A percentile compares a stretch with the other conserved stretches of the same genome.
Evolutionary conservation across 2,113 vertebrate genomes (phyloP).

Genomic region (Forbesichthys agassizii): DNA sequence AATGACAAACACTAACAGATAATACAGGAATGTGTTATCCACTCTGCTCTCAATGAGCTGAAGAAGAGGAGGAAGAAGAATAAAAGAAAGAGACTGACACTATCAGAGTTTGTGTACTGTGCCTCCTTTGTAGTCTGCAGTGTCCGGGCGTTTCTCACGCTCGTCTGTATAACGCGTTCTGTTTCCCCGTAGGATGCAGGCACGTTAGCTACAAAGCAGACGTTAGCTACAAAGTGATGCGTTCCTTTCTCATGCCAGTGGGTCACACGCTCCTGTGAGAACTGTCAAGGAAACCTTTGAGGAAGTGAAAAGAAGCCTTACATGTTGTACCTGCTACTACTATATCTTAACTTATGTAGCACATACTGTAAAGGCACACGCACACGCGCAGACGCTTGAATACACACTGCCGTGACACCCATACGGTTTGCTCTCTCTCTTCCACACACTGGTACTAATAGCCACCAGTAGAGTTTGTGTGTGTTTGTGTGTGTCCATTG

Average conservation of each 20-base stretch:
- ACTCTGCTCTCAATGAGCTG: constrained; percentile 1
- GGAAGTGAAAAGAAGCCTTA: constrained; percentile 16
- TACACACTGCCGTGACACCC: not conserved
- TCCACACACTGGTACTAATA: no score
- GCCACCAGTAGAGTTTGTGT: not conserved
- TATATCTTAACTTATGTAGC: no score
- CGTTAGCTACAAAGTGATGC: constrained; percentile 49
- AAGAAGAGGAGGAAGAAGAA: constrained; percentile 15
- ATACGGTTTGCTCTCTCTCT: no score
- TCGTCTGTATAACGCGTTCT: constrained; percentile 49
- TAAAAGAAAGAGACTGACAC: constrained; percentile 13
- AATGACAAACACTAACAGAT: constrained; percentile 52
- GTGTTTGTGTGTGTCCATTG: not conserved
- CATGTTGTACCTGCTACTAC: constrained; percentile 2
- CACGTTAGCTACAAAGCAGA: constrained; percentile 34
- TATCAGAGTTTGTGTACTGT: constrained; percentile 49
- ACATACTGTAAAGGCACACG: not conserved
- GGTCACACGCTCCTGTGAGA: constrained; percentile 41
- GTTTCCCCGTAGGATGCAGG: constrained; percentile 41
- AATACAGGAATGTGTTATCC: not conserved
- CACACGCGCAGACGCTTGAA: constrained; percentile 4
- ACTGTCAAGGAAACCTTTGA: constrained; percentile 39
- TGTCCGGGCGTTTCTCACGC: constrained; percentile 48
- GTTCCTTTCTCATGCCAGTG: constrained; percentile 32
- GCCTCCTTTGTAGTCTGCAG: constrained; percentile 48